A percentile compares a stretch with the other conserved stretches of the same genome.
Conservation (phyloP, 2,113 vertebrate species). For the Lepisosteus oculatus region DNA sequence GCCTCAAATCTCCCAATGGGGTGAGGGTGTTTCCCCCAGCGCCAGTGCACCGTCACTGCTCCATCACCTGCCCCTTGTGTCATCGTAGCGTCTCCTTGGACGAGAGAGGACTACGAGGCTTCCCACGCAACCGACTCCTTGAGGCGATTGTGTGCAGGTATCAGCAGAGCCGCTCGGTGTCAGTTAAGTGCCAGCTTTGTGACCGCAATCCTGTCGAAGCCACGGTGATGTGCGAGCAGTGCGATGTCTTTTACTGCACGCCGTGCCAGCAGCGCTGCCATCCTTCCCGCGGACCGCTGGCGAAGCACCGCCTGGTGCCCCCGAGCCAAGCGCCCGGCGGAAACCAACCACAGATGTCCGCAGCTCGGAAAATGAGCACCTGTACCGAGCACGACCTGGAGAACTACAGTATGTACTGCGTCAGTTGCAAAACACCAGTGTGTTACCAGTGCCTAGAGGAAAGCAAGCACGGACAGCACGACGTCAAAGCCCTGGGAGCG, state of each 20-base stretch:
- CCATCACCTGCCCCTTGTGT: slow-evolving; percentile 92
- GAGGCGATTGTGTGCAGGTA: slow-evolving; percentile 87
- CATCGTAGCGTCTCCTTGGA: slow-evolving; percentile 93
- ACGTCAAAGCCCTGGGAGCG: slow-evolving; percentile 81
- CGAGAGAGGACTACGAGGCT: slow-evolving; percentile 86
- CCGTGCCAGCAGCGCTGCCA: slow-evolving; percentile 92
- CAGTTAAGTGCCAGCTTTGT: slow-evolving; percentile 73
- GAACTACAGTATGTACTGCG: slow-evolving; percentile 90
- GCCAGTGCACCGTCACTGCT: slow-evolving; percentile 69
- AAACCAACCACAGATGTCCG: slow-evolving; percentile 38
- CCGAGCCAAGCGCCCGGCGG: slow-evolving; percentile 44
- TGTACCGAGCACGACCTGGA: slow-evolving; percentile 92
- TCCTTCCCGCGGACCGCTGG: slow-evolving; percentile 88
- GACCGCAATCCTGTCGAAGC: slow-evolving; percentile 76
- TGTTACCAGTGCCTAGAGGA: slow-evolving; percentile 89
- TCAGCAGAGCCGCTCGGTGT: slow-evolving; percentile 69
- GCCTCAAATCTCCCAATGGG: slow-evolving; percentile 89
- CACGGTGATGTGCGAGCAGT: slow-evolving; percentile 86
- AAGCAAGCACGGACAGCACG: slow-evolving; percentile 83
- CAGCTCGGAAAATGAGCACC: slow-evolving; percentile 71
- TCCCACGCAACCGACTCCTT: slow-evolving; percentile 88
- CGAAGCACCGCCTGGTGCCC: slow-evolving; percentile 84
- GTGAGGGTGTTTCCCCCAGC: slow-evolving; percentile 82
- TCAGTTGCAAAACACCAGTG: slow-evolving; percentile 80
- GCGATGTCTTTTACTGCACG: slow-evolving; percentile 87